Evolutionary conservation across 1,140 invertebrate species (phyloP), one percentile per base, ranked within the genome.

Genomic region (Zophobas atratus): DNA sequence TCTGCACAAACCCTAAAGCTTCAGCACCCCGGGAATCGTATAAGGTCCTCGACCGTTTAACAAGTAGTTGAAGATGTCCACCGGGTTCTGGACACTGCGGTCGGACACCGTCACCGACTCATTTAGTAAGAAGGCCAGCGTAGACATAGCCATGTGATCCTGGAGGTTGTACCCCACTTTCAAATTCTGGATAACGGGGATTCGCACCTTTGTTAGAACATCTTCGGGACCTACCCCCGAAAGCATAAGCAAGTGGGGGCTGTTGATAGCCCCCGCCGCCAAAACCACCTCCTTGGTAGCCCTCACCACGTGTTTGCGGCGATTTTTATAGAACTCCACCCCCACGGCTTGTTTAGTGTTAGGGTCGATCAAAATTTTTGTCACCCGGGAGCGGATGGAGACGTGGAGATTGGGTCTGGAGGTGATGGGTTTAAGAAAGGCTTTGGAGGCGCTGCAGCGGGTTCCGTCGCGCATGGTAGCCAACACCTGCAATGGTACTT

Each of bases 201-300:
- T 94, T 60, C 89, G 88, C 74, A 92, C 88, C 81, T 93, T 90
- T 2, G 88, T 85, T 32, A 98, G 85, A 82, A 97, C 92, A 60
- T 94, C 91, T 36, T 89, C 88, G 0, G 96, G 95, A 0, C 97
- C 97, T 2, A 98, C 91, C 0, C 97, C 98, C 0, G 96, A 97
- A 0, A 98, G 85, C 95, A 98, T 97, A 1, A 99, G 85, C 0
- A 99, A 82, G 82, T 99, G 97, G 0, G 97, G 94, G 0, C 95
- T 96, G 84, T 97, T 97, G 0, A 99, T 90, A 0, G 96, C 89
- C 0, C 98, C 98, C 0, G 92, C 95, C 2, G 94, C 95, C 6
- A 98, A 81, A 70, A 98, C 94, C 0, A 98, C 92, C 87, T 99
- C 97, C 83, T 94, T 96, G 6, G 87, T 91, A 0, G 94, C 94